Conservation (phyloP, 2,797 vertebrate genomes). For the Aeoliscus strigatus region DNA sequence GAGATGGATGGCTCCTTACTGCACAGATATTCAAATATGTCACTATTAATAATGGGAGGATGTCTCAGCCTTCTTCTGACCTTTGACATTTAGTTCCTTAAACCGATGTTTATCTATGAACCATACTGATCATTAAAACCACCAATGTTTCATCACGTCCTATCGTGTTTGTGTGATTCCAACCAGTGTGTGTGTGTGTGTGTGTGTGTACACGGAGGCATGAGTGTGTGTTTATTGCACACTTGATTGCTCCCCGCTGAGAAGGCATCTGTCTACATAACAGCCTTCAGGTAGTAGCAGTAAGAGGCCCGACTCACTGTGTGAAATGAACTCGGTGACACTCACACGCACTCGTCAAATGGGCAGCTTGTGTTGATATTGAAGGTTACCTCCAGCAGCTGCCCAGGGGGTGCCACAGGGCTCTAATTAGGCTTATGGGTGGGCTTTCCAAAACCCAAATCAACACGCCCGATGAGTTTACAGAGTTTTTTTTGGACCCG, state of each 20-base stretch:
- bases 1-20: too few species aligned
- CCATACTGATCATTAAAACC: not conserved
- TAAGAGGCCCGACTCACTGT: slow-evolving; percentile 61
- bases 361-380: slow-evolving; percentile 59
- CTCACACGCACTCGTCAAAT: slow-evolving; percentile 38
- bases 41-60: too few species aligned
- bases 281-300: slow-evolving; percentile 68
- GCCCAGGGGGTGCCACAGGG: slow-evolving; percentile 44
- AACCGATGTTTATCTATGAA: not conserved
- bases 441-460: slow-evolving; percentile 47
- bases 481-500: slow-evolving; percentile 34
- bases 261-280: slow-evolving; percentile 71
- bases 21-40: too few species aligned
- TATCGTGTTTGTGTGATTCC: slow-evolving; percentile 1
- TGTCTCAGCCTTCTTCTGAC: too few species aligned
- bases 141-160: slow-evolving; percentile 10
- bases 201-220: slow-evolving; percentile 25
- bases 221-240: slow-evolving; percentile 31
- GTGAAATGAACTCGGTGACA: slow-evolving; percentile 50
- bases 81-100: not conserved
- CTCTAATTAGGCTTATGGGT: slow-evolving; percentile 64
- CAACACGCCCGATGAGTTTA: slow-evolving; percentile 24
- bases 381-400: slow-evolving; percentile 38
- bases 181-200: slow-evolving; percentile 22
- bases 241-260: slow-evolving; percentile 51